Conservation (phyloP, 2,797 vertebrate species). For the Sciurus vulgaris region DNA sequence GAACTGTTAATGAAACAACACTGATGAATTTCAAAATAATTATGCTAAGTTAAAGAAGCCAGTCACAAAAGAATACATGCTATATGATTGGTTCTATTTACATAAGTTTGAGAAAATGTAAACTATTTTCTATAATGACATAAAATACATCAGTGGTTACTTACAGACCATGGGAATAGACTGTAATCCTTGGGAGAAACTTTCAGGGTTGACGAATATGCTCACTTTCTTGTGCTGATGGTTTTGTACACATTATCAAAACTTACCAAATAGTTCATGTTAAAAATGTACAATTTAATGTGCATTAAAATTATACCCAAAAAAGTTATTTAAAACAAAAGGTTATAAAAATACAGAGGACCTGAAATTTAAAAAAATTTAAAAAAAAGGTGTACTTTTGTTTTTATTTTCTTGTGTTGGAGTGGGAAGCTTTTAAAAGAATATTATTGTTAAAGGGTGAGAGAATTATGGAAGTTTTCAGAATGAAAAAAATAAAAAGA, state of each 20-base stretch:
- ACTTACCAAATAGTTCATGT: background rate
- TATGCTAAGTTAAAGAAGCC: background rate
- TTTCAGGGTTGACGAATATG: background rate
- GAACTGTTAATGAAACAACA: background rate
- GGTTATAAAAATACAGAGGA: background rate
- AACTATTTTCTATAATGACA: background rate
- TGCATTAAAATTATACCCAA: background rate
- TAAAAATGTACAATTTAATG: background rate
- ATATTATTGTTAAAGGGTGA: background rate
- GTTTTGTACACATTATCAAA: background rate
- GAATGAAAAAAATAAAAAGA: background rate
- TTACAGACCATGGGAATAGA: background rate
- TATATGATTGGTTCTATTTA: background rate
- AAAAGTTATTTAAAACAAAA: slow-evolving; percentile 1
- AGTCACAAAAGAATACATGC: background rate
- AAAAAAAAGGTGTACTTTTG: slow-evolving; percentile 24
- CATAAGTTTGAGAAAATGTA: slow-evolving; percentile 45
- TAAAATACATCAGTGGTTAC: background rate
- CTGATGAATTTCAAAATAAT: slow-evolving; percentile 32
- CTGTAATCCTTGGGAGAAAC: background rate
- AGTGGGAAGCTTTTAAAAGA: background rate
- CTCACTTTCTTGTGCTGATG: background rate
- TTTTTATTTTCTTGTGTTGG: slow-evolving; percentile 8
- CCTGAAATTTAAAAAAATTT: background rate
- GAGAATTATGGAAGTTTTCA: background rate